These are phyloP conservation scores for Andrena bucephala DNA, from an alignment of 2,888 invertebrate species.

Conservation along the genomic window DNA sequence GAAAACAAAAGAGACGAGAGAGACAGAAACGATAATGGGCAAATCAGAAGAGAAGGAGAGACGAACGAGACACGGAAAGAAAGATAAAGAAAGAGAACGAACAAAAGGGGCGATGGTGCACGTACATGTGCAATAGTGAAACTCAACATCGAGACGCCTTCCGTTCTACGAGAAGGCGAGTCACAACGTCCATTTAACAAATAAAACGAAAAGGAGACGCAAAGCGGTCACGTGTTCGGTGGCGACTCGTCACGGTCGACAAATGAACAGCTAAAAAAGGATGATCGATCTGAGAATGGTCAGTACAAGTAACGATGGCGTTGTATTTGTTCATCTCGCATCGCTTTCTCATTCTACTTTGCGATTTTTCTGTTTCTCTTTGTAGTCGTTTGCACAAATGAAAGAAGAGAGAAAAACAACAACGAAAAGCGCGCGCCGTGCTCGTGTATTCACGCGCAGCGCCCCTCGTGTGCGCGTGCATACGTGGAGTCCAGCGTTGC, in stretches of 20 bases:
- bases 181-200: constrained; percentile 65
- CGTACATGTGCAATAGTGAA: constrained; percentile 47
- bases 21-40: constrained; percentile 8
- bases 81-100: constrained; percentile 22
- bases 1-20: constrained; percentile 29
- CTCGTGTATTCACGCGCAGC: constrained; percentile 5
- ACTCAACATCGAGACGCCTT: constrained; percentile 70
- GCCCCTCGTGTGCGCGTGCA: constrained; percentile 2
- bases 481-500: too few species aligned
- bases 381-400: constrained; percentile 7
- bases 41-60: constrained; percentile 17
- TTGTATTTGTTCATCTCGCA: constrained; percentile 12
- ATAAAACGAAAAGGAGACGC: constrained; percentile 23
- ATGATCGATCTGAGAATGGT: constrained; percentile 15
- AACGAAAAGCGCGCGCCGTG: constrained; percentile 3
- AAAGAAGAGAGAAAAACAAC: too few species aligned
- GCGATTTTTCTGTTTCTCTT: too few species aligned
- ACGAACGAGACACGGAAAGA: constrained; percentile 6
- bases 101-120: constrained; percentile 53
- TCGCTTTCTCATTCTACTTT: too few species aligned
- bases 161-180: constrained; percentile 64
- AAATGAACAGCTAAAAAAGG: constrained; percentile 50
- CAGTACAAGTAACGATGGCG: constrained; percentile 42
- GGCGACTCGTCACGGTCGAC: constrained; percentile 41
- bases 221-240: constrained; percentile 57